These are phyloP conservation scores for Drosophila prolongata DNA, from an alignment of 2,888 invertebrate species.

Conservation along the genomic window DNA sequence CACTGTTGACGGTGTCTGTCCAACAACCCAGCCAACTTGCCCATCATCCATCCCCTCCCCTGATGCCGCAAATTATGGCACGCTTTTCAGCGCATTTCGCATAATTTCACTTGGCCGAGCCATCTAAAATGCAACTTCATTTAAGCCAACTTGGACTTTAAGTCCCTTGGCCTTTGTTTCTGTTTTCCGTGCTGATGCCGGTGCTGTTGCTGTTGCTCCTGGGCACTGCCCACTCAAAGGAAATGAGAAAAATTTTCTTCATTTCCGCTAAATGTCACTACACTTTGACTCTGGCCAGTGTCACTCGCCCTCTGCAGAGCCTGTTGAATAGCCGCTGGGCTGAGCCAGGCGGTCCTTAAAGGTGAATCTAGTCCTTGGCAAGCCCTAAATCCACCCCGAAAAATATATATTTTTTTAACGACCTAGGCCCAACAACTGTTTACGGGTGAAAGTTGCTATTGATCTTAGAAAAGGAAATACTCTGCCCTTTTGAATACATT, in stretches of 20 bases:
- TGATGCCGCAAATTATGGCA: slow-evolving; percentile 46
- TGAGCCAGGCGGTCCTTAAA: background rate
- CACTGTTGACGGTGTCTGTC: slow-evolving; percentile 60
- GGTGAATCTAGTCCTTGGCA: slow-evolving; percentile 1
- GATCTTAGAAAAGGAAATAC: no score
- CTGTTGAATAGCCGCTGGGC: slow-evolving; percentile 21
- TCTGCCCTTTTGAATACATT: no score
- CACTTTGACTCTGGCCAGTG: slow-evolving; percentile 52
- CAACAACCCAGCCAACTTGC: background rate
- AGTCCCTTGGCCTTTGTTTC: slow-evolving; percentile 21
- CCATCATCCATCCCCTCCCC: background rate
- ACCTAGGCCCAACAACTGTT: no score
- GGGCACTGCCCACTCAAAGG: slow-evolving; percentile 53
- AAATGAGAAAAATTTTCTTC: slow-evolving; percentile 77
- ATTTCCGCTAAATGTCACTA: slow-evolving; percentile 66
- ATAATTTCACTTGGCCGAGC: slow-evolving; percentile 41
- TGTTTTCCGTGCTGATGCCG: background rate
- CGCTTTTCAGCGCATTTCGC: slow-evolving; percentile 49
- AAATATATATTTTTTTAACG: no score
- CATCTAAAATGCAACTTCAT: slow-evolving; percentile 27
- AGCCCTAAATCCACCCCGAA: background rate
- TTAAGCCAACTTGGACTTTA: slow-evolving; percentile 34
- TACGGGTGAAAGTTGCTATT: no score
- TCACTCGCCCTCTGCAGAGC: background rate
- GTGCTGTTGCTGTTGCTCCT: slow-evolving; percentile 5